phyloP scores from a whole-genome alignment of 2,888 invertebrate genomes.

The Scelioninae gen. 1 region DNA sequence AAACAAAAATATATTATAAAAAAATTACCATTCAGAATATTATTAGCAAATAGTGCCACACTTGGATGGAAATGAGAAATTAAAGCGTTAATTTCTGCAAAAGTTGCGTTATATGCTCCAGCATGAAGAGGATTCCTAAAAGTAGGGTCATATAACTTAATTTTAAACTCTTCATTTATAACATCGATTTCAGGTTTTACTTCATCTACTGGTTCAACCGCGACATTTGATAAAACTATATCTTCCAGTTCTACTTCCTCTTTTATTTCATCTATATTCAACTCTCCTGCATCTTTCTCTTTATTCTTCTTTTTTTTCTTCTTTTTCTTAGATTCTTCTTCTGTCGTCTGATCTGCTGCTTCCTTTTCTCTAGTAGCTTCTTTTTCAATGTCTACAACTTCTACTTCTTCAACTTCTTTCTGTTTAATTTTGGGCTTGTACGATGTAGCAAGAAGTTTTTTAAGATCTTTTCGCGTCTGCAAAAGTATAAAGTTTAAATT shows the following conservation, averaged over 20 bases:
- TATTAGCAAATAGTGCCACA: slow-evolving; percentile 93
- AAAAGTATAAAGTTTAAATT: slow-evolving; percentile 19
- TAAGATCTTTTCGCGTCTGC: slow-evolving; percentile 52
- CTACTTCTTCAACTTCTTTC: slow-evolving; percentile 52
- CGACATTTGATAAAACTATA: slow-evolving; percentile 60
- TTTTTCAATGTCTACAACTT: slow-evolving; percentile 20
- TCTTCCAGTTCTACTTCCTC: slow-evolving; percentile 16
- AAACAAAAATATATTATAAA: slow-evolving; percentile 14
- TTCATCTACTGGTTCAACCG: slow-evolving; percentile 1
- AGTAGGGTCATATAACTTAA: slow-evolving; percentile 87
- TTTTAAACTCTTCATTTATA: slow-evolving; percentile 73
- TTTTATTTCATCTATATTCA: neutral
- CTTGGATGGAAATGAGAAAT: slow-evolving; percentile 95
- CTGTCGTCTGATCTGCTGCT: neutral
- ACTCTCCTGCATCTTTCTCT: neutral
- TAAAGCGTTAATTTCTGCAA: slow-evolving; percentile 90
- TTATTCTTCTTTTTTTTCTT: slow-evolving; percentile 34
- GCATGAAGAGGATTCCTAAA: slow-evolving; percentile 94
- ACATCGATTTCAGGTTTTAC: slow-evolving; percentile 69
- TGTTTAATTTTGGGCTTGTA: slow-evolving; percentile 66
- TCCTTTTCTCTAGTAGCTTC: neutral
- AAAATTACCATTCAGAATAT: slow-evolving; percentile 88
- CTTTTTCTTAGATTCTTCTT: slow-evolving; percentile 51
- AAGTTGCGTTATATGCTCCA: slow-evolving; percentile 89
- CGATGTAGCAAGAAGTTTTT: slow-evolving; percentile 18